Evolutionary conservation across 1,140 invertebrate genomes (phyloP).

Genomic region (Hirudo medicinalis): DNA sequence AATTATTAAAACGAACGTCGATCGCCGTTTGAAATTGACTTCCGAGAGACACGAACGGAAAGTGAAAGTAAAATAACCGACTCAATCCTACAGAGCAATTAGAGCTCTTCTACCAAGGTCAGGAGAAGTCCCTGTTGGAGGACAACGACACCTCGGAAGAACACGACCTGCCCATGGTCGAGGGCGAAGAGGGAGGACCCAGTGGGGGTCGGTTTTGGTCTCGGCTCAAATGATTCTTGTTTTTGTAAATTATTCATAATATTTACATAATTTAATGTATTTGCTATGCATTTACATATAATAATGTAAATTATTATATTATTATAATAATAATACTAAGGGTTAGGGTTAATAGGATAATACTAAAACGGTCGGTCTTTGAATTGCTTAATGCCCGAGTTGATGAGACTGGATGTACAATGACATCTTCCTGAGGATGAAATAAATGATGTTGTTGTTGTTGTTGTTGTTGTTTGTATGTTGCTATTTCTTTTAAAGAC

Average conservation of each 20-base stretch:
- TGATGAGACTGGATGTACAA: conserved; percentile 27
- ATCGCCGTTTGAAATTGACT: too few species aligned
- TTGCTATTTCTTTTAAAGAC: conserved; percentile 6
- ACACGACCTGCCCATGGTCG: conserved; percentile 34
- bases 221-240: background rate
- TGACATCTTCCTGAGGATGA: conserved; percentile 40
- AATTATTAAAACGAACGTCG: too few species aligned
- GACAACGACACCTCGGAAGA: conserved; percentile 41
- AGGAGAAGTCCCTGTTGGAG: conserved; percentile 35
- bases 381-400: too few species aligned
- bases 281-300: too few species aligned
- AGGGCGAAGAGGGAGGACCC: conserved; percentile 29
- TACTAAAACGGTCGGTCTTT: too few species aligned
- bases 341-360: too few species aligned
- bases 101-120: conserved; percentile 38
- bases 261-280: too few species aligned
- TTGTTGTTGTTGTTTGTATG: background rate
- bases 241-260: background rate
- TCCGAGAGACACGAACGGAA: too few species aligned
- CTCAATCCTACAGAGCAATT: conserved; percentile 32
- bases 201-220: background rate
- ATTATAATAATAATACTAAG: too few species aligned
- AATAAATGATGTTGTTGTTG: conserved; percentile 79
- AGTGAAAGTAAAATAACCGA: background rate
- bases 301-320: too few species aligned